Evolutionary conservation across 2,888 invertebrate species (phyloP).

Genomic region (Drosophila robusta): DNA sequence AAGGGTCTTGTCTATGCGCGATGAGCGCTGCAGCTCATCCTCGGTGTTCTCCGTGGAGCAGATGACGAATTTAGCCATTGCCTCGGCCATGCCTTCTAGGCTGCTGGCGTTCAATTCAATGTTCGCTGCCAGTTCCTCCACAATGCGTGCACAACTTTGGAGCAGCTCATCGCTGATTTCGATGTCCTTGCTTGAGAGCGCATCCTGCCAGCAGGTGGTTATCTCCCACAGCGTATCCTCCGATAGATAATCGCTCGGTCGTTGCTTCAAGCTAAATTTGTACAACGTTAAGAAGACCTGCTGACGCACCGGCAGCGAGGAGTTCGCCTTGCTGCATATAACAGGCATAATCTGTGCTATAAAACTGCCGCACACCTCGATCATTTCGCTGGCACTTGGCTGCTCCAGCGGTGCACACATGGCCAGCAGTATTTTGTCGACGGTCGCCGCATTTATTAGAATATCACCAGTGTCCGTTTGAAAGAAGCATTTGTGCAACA

Average conservation of each 20-base stretch:
- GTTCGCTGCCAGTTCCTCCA: slow-evolving; percentile 57
- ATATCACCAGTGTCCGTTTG: slow-evolving; percentile 84
- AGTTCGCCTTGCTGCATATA: slow-evolving; percentile 85
- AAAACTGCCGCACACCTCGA: slow-evolving; percentile 86
- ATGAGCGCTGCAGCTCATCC: slow-evolving; percentile 62
- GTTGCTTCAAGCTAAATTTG: slow-evolving; percentile 85
- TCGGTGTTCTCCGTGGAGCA: slow-evolving; percentile 81
- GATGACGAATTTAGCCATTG: slow-evolving; percentile 78
- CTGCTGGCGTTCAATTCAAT: slow-evolving; percentile 37
- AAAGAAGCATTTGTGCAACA: slow-evolving; percentile 85
- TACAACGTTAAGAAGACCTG: slow-evolving; percentile 86
- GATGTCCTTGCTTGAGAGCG: slow-evolving; percentile 84
- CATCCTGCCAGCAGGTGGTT: slow-evolving; percentile 87
- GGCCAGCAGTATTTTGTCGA: slow-evolving; percentile 80
- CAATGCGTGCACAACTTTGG: slow-evolving; percentile 66
- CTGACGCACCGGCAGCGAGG: slow-evolving; percentile 83
- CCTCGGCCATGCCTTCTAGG: slow-evolving; percentile 76
- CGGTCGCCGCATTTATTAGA: slow-evolving; percentile 80
- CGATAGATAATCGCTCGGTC: slow-evolving; percentile 78
- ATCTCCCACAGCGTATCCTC: slow-evolving; percentile 87
- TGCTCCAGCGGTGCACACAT: slow-evolving; percentile 75
- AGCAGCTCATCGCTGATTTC: slow-evolving; percentile 70
- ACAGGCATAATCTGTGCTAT: slow-evolving; percentile 86
- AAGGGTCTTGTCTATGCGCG: slow-evolving; percentile 72
- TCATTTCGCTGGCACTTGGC: slow-evolving; percentile 69